phyloP scores from a whole-genome alignment of 2,797 vertebrate genomes.

The Falco naumanni region DNA sequence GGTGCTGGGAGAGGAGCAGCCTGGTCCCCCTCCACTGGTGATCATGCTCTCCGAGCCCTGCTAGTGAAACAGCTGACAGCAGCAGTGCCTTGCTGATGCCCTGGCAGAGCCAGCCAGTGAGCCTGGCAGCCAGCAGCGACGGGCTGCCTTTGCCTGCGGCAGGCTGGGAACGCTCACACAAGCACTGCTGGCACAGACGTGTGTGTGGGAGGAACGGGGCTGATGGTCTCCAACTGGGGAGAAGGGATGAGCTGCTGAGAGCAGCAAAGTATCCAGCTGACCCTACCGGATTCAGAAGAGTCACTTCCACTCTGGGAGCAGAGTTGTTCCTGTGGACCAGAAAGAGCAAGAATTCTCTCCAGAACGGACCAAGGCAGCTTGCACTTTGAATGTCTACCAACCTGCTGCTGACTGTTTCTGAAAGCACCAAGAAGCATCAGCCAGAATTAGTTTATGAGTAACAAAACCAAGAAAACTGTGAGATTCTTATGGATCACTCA shows the following conservation, averaged over 20 bases:
- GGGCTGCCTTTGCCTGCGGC: neutral
- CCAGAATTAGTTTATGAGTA: neutral
- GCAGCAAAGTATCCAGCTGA: neutral
- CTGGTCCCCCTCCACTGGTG: neutral
- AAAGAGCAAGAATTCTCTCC: neutral
- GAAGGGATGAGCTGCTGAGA: neutral
- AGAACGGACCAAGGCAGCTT: neutral
- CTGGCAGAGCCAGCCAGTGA: neutral
- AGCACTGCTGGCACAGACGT: neutral
- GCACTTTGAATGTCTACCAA: neutral
- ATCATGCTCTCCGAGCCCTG: neutral
- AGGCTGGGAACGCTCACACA: rapidly evolving
- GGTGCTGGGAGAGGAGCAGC: neutral
- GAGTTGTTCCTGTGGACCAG: neutral
- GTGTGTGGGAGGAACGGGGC: neutral
- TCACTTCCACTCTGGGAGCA: neutral
- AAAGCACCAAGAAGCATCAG: neutral
- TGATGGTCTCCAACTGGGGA: neutral
- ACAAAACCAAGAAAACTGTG: neutral
- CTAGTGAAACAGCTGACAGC: neutral
- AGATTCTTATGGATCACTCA: neutral
- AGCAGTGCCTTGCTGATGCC: neutral
- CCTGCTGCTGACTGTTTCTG: neutral
- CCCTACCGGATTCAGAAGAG: neutral
- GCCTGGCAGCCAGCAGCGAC: neutral